Base-by-base conservation (phyloP, 2,113 vertebrate genomes). In the Upupa epops region DNA sequence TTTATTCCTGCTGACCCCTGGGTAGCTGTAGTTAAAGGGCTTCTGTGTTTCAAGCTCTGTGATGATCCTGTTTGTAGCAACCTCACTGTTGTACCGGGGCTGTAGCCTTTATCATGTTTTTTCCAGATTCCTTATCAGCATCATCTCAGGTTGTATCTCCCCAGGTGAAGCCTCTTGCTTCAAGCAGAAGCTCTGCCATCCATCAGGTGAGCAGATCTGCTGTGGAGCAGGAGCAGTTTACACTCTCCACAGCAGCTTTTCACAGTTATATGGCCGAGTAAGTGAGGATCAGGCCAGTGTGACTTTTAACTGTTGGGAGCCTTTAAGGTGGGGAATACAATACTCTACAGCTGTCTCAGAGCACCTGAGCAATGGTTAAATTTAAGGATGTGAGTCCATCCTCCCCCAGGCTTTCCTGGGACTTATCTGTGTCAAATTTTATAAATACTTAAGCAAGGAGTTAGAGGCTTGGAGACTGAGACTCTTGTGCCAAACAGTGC, bases 211-310 rank as follows among this genome's bases (percentile, higher is more conserved):
- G 77, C 56, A 81, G 66, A 32, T 12, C n/a, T 46, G 37, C 48
- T 11, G 20, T 31, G 6, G 20, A 25, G 6, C 14, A 36, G 69
- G 49, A 28, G 11, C 1, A 1, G 7, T 13, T 17, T 42, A 9
- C 26, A 1, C 10, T 45, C 16, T 28, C 59, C 14, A 2, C 1
- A 80, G 14, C n/a, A 1, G 0, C 20, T 61, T 32, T 48, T 42
- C 45, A 26, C 66, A 49, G 45, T 42, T 34, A 5, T 5, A 61
- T 19, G 66, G 21, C 20, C 32, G 25, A 24, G 32, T 24, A 24
- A 36, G 20, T 13, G 59, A 86, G 69, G 36, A 22, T 55, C 40
- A 24, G 64, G 63, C 45, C 49, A 34, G 40, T 4, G 26, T n/a
- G 29, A 36, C 55, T 34, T 65, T 19, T 11, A 64, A 21, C 49